Conservation (phyloP, 2,888 invertebrate species). For the Biston betularia region DNA sequence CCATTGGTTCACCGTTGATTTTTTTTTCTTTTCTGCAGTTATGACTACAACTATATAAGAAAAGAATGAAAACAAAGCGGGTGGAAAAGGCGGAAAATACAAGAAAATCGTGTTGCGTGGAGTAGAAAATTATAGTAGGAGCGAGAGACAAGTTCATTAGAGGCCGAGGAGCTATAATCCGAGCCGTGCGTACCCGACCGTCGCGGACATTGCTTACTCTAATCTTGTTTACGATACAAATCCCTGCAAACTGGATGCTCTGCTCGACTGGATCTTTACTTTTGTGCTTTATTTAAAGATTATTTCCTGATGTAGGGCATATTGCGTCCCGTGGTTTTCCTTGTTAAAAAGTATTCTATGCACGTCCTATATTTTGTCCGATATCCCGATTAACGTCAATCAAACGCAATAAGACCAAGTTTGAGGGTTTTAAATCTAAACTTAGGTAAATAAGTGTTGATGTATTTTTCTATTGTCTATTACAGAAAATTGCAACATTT, state of each 20-base stretch:
- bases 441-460: too few species aligned
- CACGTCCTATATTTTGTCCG: too few species aligned
- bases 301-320: conserved; percentile 4
- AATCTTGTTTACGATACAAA: conserved; percentile 72
- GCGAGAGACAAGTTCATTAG: conserved; percentile 62
- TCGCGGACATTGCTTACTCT: conserved; percentile 59
- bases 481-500: too few species aligned
- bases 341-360: neutral
- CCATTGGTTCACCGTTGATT: too few species aligned
- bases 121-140: conserved; percentile 52
- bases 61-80: conserved; percentile 24
- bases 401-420: too few species aligned
- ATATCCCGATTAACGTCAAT: too few species aligned
- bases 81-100: conserved; percentile 27
- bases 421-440: too few species aligned
- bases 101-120: conserved; percentile 32
- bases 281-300: conserved; percentile 10
- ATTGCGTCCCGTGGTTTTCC: neutral
- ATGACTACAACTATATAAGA: conserved; percentile 8
- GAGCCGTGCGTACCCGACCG: conserved; percentile 53
- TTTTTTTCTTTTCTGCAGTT: neutral
- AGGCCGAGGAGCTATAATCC: conserved; percentile 60
- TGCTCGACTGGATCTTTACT: conserved; percentile 23
- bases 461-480: too few species aligned
- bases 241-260: conserved; percentile 63